A percentile compares a stretch with the other conserved stretches of the same genome.
Conservation (phyloP, 2,113 vertebrate genomes). For the Falco punctatus region DNA sequence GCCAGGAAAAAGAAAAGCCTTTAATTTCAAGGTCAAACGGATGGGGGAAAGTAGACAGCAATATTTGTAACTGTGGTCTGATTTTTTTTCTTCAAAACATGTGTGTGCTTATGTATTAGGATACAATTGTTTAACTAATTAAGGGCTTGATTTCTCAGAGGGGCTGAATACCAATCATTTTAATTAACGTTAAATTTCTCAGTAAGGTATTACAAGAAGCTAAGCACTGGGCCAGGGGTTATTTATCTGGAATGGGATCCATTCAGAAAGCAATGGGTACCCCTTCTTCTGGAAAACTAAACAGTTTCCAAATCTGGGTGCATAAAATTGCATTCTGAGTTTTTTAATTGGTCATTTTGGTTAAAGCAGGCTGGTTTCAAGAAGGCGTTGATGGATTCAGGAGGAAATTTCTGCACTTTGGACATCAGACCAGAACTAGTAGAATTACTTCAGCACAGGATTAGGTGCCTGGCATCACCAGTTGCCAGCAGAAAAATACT, state of each 20-base stretch:
- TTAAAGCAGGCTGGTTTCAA: neutral
- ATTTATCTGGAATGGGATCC: neutral
- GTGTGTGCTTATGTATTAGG: neutral
- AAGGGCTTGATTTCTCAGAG: neutral
- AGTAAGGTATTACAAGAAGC: neutral
- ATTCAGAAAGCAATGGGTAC: neutral
- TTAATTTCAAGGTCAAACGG: constrained; percentile 47
- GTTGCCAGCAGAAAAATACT: neutral
- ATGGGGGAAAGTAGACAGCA: neutral
- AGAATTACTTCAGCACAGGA: neutral
- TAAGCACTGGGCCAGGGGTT: neutral
- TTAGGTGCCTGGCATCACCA: neutral
- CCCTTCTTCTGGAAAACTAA: neutral
- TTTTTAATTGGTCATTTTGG: neutral
- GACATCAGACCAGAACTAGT: neutral
- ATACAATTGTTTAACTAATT: neutral
- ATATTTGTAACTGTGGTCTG: neutral
- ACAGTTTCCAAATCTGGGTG: neutral
- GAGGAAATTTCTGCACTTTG: neutral
- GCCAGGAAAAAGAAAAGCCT: neutral
- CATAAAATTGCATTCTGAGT: neutral
- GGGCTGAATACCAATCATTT: neutral
- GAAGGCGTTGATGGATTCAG: neutral
- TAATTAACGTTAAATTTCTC: neutral
- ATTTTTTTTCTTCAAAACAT: neutral